Base-by-base conservation (phyloP, 2,797 vertebrate species). In the Eutrigla gurnardus region DNA sequence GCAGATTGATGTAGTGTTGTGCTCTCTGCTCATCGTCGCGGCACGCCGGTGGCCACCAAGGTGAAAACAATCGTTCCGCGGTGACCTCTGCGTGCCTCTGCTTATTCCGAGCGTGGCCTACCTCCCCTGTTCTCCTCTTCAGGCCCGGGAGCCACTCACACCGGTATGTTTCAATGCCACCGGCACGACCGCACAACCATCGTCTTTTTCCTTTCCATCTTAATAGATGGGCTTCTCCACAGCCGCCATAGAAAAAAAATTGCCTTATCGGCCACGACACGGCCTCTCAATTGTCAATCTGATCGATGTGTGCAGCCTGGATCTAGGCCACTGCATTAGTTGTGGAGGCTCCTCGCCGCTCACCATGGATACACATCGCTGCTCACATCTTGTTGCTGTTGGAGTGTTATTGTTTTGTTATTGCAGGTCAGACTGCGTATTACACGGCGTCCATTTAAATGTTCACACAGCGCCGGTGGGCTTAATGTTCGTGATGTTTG, bases 261-360 rank as follows among this genome's bases (percentile, higher is more conserved):
- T 4, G 60, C 59, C 77, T 90, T 81, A 88, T 84, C 81, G 49
- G 81, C 84, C 63, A 58, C 40, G 42, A 82, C 84, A 36, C 35
- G 61, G 80, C 59, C 71, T 81, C 87, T 88, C 78, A 78, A 84
- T 86, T 91, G 91, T 90, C 89, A 91, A 64, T 83, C 77, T 92
- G 91, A 93, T 92, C 68, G 79, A 91, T 91, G 90, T 80, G 88
- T 70, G 77, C 73, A 77, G 83, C 55, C 77, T 55, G 58, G 84
- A 92, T 92, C 78, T 86, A 83, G 86, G 84, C 87, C 85, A 84
- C 75, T 65, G 89, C 86, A 80, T 91, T 86, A 83, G 86, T 33
- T 40, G 67, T 55, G 53, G 66, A 78, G 81, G 67, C 86, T 86
- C 65, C 70, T 65, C 53, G 83, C 73, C 62, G 9, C 79, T 87